Conservation (phyloP, 2,888 invertebrate species). For the Mallateleia sp. region DNA sequence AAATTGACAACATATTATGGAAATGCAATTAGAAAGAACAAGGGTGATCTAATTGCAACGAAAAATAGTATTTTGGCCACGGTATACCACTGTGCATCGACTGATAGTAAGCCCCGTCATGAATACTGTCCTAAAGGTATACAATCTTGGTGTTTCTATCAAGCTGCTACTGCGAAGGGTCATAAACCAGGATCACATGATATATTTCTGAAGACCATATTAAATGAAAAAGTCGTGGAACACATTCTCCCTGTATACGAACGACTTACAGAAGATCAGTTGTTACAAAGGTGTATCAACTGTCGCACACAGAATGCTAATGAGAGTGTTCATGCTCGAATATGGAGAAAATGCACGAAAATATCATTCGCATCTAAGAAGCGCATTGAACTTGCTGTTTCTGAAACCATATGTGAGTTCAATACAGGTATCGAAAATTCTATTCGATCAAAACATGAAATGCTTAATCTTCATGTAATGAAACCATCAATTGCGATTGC, state of each 20-base stretch:
- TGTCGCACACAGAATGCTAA: conserved; percentile 13
- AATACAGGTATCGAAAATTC: conserved; percentile 12
- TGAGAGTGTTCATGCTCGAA: conserved; percentile 26
- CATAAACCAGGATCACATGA: conserved; percentile 24
- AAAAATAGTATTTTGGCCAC: too few species aligned
- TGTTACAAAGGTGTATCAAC: neutral
- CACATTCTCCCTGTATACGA: neutral
- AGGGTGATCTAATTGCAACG: too few species aligned
- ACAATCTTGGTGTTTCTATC: conserved; percentile 18
- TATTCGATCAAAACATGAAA: conserved; percentile 8
- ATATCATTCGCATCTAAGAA: conserved; percentile 28
- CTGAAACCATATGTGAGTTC: conserved; percentile 46
- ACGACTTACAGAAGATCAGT: conserved; percentile 4
- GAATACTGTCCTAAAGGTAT: conserved; percentile 10
- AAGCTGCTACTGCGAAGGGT: neutral
- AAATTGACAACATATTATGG: too few species aligned
- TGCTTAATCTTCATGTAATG: conserved; percentile 7
- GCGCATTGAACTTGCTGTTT: conserved; percentile 47
- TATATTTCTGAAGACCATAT: neutral
- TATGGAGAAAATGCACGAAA: conserved; percentile 47
- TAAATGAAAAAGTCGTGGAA: conserved; percentile 7
- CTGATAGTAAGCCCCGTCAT: too few species aligned
- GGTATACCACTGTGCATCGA: conserved; percentile 34
- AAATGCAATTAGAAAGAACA: too few species aligned
- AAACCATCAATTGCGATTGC: conserved; percentile 2